Base-by-base conservation (phyloP, 1,140 invertebrate genomes). In the Bombus confusus region DNA sequence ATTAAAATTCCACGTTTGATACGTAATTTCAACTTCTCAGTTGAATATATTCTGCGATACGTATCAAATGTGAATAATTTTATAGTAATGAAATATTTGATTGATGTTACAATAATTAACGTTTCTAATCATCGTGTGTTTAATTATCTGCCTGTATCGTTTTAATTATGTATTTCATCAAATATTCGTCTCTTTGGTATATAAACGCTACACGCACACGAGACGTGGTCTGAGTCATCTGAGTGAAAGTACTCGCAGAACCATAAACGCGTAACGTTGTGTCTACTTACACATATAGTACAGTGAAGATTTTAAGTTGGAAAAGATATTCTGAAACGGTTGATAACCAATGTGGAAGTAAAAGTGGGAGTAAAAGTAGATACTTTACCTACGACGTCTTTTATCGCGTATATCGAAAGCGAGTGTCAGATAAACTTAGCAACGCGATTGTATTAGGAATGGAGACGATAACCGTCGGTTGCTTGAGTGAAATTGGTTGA, bases 291-390 rank as follows among this genome's bases (percentile, higher is more conserved):
- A 59, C 25, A n/a, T 13, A 62, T 28, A 28, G 3, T n/a, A n/a
- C 28, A n/a, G 28, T 1, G 28, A 28, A 62, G 1, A 28, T 59
- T 28, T 66, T 62, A 59, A 47, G 2, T 72, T 34, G 5, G 28
- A 13, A 25, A 80, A 80, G 66, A 80, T 80, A 80, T 80, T 72
- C 37, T 34, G n/a, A 28, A 25, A 15, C 68, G 28, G 37, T 72
- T 37, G 28, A 25, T 28, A 47, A 57, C 47, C 8, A 41, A 18
- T 31, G 47, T 52, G 47, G 18, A 52, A 52, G 47, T 52, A 52
- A 52, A 22, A 52, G 18, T 52, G 18, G 18, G 6, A 52, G 2
- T 52, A 52, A 52, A 52, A 52, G 47, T 52, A 52, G 47, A 18
- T 22, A 22, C 47, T 52, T 52, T 76, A 76, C 41, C 37, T 47